phyloP scores from a whole-genome alignment of 2,113 vertebrate species.

The Hippolais icterina region DNA sequence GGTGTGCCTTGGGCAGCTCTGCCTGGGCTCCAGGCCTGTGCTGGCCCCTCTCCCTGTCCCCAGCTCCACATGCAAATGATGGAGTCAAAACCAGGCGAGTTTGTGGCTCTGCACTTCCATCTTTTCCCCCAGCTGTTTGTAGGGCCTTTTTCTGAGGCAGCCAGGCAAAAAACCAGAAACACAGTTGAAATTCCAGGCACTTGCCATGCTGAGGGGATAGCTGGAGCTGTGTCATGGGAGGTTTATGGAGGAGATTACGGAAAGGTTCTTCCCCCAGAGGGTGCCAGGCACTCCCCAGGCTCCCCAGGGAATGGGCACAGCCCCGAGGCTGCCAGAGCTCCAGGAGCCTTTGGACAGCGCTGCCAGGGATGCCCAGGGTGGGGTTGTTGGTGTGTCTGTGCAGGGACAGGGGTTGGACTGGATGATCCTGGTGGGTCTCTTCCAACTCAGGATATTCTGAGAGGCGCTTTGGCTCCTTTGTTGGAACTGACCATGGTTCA shows the following conservation, averaged over 20 bases:
- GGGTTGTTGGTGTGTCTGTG: accelerated
- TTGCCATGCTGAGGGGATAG: neutral
- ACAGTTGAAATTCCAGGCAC: neutral
- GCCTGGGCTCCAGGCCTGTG: accelerated
- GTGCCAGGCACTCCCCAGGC: neutral
- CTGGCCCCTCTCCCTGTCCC: neutral
- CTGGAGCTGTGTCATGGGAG: too few relatives aligned
- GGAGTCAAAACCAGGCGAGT: neutral
- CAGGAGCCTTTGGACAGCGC: neutral
- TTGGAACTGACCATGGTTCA: accelerated
- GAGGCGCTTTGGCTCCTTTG: neutral
- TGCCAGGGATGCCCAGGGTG: neutral
- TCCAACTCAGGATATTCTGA: accelerated
- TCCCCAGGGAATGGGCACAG: neutral
- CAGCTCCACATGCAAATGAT: neutral
- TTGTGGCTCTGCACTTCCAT: neutral
- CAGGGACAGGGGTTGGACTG: neutral
- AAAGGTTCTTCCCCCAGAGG: neutral
- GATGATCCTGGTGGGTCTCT: accelerated
- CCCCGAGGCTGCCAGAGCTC: neutral
- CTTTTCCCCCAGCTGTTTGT: neutral
- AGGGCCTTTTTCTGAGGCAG: neutral
- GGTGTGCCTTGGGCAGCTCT: neutral
- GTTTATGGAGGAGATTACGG: too few relatives aligned
- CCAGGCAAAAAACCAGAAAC: too few relatives aligned